phyloP scores from a whole-genome alignment of 2,888 invertebrate species.

The Meteorus cinctellus region DNA sequence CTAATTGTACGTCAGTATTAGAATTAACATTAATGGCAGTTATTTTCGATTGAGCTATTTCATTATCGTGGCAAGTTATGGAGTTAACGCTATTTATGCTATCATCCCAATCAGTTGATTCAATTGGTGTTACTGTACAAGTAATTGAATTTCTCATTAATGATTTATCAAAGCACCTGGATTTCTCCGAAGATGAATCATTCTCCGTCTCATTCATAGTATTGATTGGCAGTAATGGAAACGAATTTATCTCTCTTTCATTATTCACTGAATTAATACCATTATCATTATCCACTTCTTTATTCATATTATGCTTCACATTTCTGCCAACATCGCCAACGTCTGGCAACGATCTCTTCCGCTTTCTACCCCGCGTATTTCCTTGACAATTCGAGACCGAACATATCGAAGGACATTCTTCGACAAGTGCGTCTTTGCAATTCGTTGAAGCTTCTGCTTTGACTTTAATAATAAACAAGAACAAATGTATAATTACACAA shows the following conservation, averaged over 20 bases:
- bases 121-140: slow-evolving; percentile 24
- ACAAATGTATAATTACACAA: slow-evolving; percentile 19
- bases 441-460: slow-evolving; percentile 53
- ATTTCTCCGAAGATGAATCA: background rate
- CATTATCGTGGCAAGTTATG: slow-evolving; percentile 6
- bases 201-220: background rate
- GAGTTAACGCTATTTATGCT: slow-evolving; percentile 17
- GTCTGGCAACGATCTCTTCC: slow-evolving; percentile 50
- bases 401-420: slow-evolving; percentile 50
- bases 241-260: slow-evolving; percentile 50
- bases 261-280: slow-evolving; percentile 37
- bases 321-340: slow-evolving; percentile 6
- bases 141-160: slow-evolving; percentile 24
- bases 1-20: slow-evolving; percentile 4
- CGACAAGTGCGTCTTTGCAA: slow-evolving; percentile 50
- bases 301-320: slow-evolving; percentile 41
- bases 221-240: slow-evolving; percentile 48
- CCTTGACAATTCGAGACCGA: slow-evolving; percentile 43
- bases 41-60: slow-evolving; percentile 23
- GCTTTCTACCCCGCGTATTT: slow-evolving; percentile 51
- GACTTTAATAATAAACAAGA: slow-evolving; percentile 38
- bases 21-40: slow-evolving; percentile 33
- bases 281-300: slow-evolving; percentile 43
- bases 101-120: background rate
- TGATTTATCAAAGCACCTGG: slow-evolving; percentile 5